Evolutionary conservation across 2,888 invertebrate genomes (phyloP).

Genomic region (Eumacrocentrus americanus): DNA sequence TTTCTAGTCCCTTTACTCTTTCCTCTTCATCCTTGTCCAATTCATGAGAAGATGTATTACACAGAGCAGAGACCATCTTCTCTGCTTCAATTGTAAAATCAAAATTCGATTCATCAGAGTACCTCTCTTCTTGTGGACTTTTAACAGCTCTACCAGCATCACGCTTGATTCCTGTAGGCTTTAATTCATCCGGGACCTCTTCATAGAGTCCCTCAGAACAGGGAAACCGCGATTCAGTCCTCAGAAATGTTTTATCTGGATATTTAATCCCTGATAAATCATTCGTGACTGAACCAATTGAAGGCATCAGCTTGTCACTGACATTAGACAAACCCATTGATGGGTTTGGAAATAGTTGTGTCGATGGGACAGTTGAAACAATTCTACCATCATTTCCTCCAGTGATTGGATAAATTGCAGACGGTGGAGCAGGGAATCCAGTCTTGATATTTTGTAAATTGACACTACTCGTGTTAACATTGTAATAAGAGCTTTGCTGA

Average conservation of each 20-base stretch:
- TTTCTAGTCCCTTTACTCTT: background rate
- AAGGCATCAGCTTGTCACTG: background rate
- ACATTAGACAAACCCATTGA: background rate
- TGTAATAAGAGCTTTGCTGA: conserved; percentile 44
- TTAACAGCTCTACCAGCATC: conserved; percentile 22
- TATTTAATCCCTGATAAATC: background rate
- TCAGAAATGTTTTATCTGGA: background rate
- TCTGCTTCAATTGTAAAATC: conserved; percentile 69
- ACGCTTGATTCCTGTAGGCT: too few species aligned
- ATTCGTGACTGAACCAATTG: background rate
- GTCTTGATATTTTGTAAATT: conserved; percentile 46
- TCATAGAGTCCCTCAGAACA: background rate
- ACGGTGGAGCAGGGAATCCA: conserved; percentile 38
- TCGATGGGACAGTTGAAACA: background rate
- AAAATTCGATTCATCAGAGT: conserved; percentile 64
- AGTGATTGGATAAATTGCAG: conserved; percentile 1
- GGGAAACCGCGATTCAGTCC: background rate
- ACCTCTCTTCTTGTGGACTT: conserved; percentile 43
- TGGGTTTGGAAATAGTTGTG: conserved; percentile 2
- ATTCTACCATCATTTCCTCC: background rate
- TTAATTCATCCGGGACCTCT: background rate
- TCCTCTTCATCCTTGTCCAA: conserved; percentile 38
- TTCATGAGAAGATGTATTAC: conserved; percentile 61
- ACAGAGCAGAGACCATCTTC: conserved; percentile 68
- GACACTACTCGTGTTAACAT: conserved; percentile 42